These are phyloP conservation scores for Drosophila mercatorum DNA, from an alignment of 2,888 invertebrate genomes.

Conservation along the genomic window DNA sequence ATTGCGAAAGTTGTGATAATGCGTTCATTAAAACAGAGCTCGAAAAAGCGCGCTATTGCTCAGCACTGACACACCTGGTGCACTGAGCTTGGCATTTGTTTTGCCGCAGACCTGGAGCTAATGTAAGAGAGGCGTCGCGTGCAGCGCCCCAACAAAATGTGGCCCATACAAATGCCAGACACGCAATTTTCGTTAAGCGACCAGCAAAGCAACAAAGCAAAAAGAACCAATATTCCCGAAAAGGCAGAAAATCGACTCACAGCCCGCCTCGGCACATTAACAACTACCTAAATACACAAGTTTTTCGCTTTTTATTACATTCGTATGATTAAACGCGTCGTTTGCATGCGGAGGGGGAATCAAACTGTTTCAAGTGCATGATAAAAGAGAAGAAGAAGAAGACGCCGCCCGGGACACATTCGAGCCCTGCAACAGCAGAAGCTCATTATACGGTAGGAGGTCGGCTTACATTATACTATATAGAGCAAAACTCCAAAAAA, in stretches of 20 bases:
- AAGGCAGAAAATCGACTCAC: slow-evolving; percentile 1
- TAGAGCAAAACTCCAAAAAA: slow-evolving; percentile 4
- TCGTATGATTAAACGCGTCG: slow-evolving; percentile 68
- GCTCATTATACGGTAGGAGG: slow-evolving; percentile 64
- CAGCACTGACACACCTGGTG: slow-evolving; percentile 33
- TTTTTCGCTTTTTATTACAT: slow-evolving; percentile 50
- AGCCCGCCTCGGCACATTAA: slow-evolving; percentile 61
- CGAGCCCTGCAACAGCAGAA: slow-evolving; percentile 58
- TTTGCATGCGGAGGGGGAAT: slow-evolving; percentile 50
- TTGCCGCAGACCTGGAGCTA: slow-evolving; percentile 52
- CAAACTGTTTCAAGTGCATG: slow-evolving; percentile 43
- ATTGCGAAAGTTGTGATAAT: not conserved
- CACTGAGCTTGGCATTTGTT: not conserved
- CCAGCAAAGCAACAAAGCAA: slow-evolving; percentile 6
- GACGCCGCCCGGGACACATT: slow-evolving; percentile 39
- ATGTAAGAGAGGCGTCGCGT: slow-evolving; percentile 65
- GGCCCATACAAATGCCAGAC: slow-evolving; percentile 59
- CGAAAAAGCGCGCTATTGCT: slow-evolving; percentile 4
- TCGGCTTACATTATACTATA: not conserved
- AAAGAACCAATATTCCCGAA: not conserved
- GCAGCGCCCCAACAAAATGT: slow-evolving; percentile 51
- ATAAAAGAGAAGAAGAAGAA: not conserved
- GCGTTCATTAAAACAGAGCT: not conserved
- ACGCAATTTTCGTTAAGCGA: slow-evolving; percentile 60
- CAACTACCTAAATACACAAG: slow-evolving; percentile 75